Evolutionary conservation across 1,140 invertebrate species (phyloP).

Genomic region (Ceratina australensis): DNA sequence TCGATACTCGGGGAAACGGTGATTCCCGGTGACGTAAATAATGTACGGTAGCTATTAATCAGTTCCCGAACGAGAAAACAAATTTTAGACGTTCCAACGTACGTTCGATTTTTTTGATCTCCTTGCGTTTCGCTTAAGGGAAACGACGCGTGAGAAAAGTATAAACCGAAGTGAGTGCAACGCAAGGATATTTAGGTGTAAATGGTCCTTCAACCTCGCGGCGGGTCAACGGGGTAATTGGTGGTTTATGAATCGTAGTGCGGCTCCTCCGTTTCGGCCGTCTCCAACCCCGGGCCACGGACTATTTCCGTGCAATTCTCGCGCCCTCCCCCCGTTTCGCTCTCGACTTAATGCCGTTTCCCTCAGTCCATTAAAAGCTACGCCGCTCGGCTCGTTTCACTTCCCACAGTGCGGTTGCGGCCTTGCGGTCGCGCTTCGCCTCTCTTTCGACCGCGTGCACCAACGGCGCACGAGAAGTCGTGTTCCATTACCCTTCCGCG

Average conservation of each 20-base stretch:
- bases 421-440: constrained; percentile 66
- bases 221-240: constrained; percentile 71
- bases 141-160: no score
- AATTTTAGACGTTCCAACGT: no score
- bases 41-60: no score
- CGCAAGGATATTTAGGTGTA: not conserved
- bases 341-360: constrained; percentile 76
- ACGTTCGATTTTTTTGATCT: no score
- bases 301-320: constrained; percentile 74
- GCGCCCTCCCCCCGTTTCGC: constrained; percentile 65
- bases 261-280: constrained; percentile 37
- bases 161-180: not conserved
- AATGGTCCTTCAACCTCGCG: constrained; percentile 17
- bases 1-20: constrained; percentile 36
- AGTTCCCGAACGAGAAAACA: no score
- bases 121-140: no score
- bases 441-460: constrained; percentile 49
- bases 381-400: constrained; percentile 77
- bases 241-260: constrained; percentile 79
- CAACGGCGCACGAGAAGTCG: constrained; percentile 62
- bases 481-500: constrained; percentile 66
- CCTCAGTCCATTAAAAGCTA: constrained; percentile 78
- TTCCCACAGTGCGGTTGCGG: constrained; percentile 75
- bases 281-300: constrained; percentile 57
- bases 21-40: no score